Evolutionary conservation across 2,888 invertebrate species (phyloP).

Genomic region (Drosophila cognata): DNA sequence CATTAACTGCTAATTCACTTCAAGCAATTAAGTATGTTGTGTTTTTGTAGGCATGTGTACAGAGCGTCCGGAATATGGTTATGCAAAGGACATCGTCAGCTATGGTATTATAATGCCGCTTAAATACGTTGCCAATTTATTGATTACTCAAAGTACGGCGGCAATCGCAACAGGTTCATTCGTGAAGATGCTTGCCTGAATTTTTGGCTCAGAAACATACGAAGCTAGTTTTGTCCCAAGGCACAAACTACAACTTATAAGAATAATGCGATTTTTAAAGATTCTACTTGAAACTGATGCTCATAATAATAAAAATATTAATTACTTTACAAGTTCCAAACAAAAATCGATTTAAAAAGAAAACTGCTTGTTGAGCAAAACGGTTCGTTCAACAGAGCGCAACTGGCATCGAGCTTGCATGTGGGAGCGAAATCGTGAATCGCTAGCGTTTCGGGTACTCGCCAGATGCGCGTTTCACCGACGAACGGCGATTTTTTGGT

Average conservation of each 20-base stretch:
- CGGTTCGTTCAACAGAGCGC: neutral
- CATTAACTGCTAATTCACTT: neutral
- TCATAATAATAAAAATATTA: neutral
- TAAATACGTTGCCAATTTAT: constrained; percentile 22
- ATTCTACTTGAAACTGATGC: neutral
- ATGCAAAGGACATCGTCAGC: constrained; percentile 15
- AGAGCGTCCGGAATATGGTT: constrained; percentile 24
- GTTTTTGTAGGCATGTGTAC: constrained; percentile 33
- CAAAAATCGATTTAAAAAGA: neutral
- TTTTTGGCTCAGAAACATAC: constrained; percentile 16
- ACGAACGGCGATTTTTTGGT: constrained; percentile 76
- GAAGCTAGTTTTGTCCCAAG: neutral
- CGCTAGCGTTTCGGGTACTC: constrained; percentile 53
- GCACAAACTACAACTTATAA: neutral
- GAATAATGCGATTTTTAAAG: neutral
- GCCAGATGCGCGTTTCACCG: constrained; percentile 48
- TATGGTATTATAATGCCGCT: constrained; percentile 29
- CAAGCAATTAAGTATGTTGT: neutral
- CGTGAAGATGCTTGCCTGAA: constrained; percentile 17
- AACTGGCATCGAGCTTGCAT: neutral
- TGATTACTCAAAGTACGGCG: constrained; percentile 45
- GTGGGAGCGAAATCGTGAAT: constrained; percentile 27
- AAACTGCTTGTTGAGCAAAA: neutral
- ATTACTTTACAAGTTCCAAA: neutral
- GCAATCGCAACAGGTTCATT: constrained; percentile 46